phyloP scores from a whole-genome alignment of 92 coral and sea anemone genomes.

The Actinernus sp. region DNA sequence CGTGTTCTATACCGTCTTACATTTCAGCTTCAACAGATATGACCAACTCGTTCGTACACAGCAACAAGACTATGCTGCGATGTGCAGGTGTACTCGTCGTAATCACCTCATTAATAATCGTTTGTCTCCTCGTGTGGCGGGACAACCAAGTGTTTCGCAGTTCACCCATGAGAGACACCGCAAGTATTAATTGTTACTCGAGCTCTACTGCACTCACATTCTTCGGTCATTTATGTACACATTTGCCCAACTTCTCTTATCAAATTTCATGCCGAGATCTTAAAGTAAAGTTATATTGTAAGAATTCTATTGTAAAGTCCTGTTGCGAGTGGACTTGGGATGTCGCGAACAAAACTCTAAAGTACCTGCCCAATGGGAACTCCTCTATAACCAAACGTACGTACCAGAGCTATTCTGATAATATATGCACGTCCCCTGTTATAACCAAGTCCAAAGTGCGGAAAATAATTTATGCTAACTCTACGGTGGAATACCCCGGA shows the following conservation, averaged over 20 bases:
- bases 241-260: neutral
- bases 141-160: no score
- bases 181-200: neutral
- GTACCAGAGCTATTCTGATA: neutral
- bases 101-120: no score
- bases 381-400: neutral
- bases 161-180: no score
- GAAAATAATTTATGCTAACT: neutral
- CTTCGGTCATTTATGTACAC: neutral
- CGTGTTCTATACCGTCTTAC: no score
- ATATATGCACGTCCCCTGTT: neutral
- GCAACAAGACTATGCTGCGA: no score
- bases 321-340: constrained; percentile 3
- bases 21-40: no score
- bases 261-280: neutral
- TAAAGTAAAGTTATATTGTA: neutral
- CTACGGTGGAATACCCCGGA: constrained; percentile 9
- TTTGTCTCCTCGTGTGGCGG: no score
- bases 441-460: neutral
- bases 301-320: neutral
- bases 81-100: no score
- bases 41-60: no score
- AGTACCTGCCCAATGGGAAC: neutral
- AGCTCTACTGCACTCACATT: neutral
- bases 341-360: constrained; percentile 2